Evolutionary conservation across 1,140 invertebrate genomes (phyloP), one percentile per base, ranked within the genome.

Genomic region (Macrostomum lignano): DNA sequence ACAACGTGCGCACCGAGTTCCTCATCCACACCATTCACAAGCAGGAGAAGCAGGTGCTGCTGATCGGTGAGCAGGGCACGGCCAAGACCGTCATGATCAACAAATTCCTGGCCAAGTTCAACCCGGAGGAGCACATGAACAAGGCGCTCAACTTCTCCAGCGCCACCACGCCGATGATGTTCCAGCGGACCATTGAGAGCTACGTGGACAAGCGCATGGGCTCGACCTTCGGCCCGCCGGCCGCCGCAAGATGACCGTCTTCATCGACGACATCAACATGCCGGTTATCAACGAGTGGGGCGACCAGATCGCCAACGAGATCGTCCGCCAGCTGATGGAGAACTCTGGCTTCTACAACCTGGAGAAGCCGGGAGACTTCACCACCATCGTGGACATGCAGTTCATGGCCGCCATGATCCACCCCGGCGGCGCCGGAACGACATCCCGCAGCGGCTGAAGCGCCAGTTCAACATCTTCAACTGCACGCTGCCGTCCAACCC

Each of bases 301-400:
- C n/a, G 75, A 81, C 60, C 76, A 81, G 62, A 65, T 67, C 40
- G 88, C 79, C 10, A 91, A 91, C 60, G 82, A 93, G 62, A 84
- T 91, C 38, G 76, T 91, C 1, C 63, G 84, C 15, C 82, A 91
- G 53, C 70, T 76, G 1, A 84, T 93, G 72, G 79, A 88, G 45
- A 86, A 79, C 71, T 73, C 74, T 40, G 82, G 84, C 17, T 91
- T 91, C 56, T 93, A 91, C 47, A 86, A 73, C 44, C 60, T 93
- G 34, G 82, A 91, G 51, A 91, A 88, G 60, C 84, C 84, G 1
- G 84, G 84, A 17, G 84, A 91, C 47, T 91, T 91, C 46, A 79
- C 69, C 1, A 72, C 69, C 7, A 72, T 93, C 39, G 65, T 76
- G 3, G 82, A 91, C 55, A 69, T 91, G 9, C 78, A 34, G 21